Conservation (phyloP, 2,888 invertebrate genomes). For the Trissolcus japonicus region DNA sequence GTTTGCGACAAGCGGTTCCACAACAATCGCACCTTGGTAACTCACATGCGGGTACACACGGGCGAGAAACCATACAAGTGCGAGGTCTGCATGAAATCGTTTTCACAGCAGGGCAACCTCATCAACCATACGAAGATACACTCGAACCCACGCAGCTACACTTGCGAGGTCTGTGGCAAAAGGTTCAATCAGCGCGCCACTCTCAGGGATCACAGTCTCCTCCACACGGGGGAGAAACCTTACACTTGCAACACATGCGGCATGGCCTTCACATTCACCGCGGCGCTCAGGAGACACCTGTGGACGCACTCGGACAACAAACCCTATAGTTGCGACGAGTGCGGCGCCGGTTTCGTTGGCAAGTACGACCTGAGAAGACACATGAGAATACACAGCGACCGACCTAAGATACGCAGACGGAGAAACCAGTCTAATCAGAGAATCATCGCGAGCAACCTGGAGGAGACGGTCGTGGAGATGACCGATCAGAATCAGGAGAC, state of each 20-base stretch:
- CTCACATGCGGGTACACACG: constrained; percentile 80
- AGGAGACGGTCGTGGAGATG: constrained; percentile 49
- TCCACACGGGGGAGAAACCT: constrained; percentile 74
- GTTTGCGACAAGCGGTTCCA: constrained; percentile 79
- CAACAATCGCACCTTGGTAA: constrained; percentile 79
- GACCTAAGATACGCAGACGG: constrained; percentile 60
- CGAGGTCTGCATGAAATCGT: constrained; percentile 78
- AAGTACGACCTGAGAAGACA: constrained; percentile 72
- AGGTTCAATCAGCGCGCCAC: constrained; percentile 74
- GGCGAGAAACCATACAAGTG: constrained; percentile 80
- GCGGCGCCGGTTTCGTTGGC: constrained; percentile 70
- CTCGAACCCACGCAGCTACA: constrained; percentile 71
- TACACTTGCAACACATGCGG: constrained; percentile 72
- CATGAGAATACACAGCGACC: constrained; percentile 70
- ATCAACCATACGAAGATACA: constrained; percentile 71
- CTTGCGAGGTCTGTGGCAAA: constrained; percentile 73
- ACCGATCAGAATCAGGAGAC: constrained; percentile 59
- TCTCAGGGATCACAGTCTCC: constrained; percentile 68
- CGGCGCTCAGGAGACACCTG: constrained; percentile 71
- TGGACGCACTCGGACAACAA: constrained; percentile 70
- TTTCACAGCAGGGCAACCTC: constrained; percentile 74
- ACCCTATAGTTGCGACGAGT: constrained; percentile 71
- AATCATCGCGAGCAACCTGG: constrained; percentile 32
- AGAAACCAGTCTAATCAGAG: constrained; percentile 49
- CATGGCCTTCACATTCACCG: constrained; percentile 71